Evolutionary conservation across 1,140 invertebrate species (phyloP).

Genomic region (Drosophila lowei): DNA sequence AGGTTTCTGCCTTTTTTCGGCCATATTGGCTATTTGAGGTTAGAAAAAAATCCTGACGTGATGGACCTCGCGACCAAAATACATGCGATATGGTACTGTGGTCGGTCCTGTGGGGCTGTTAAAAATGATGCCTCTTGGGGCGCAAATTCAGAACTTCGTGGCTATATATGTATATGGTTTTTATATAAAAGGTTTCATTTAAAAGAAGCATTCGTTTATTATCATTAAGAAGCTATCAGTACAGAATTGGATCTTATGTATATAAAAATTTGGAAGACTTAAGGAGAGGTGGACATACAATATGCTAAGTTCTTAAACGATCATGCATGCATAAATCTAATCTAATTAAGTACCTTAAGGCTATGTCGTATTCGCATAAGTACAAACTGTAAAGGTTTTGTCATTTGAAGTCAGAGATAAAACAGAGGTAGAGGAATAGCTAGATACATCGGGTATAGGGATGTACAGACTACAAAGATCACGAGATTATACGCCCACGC

Average conservation of each 20-base stretch:
- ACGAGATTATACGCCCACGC: constrained; percentile 73
- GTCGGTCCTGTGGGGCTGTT: too few relatives aligned
- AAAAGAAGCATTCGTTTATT: constrained; percentile 48
- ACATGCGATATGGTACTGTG: too few relatives aligned
- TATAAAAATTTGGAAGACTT: constrained; percentile 67
- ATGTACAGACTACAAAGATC: constrained; percentile 69
- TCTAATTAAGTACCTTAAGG: constrained; percentile 66
- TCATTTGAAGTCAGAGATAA: constrained; percentile 61
- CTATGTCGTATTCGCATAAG: constrained; percentile 42
- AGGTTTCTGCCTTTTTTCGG: too few relatives aligned
- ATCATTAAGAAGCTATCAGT: constrained; percentile 72
- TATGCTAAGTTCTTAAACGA: constrained; percentile 29
- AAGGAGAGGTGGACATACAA: constrained; percentile 46
- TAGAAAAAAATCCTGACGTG: too few relatives aligned
- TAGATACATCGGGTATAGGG: constrained; percentile 39
- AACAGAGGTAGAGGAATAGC: constrained; percentile 69
- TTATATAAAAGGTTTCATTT: too few relatives aligned
- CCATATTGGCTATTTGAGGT: too few relatives aligned
- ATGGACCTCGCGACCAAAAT: too few relatives aligned
- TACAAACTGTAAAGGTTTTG: constrained; percentile 47
- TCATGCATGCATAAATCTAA: constrained; percentile 36
- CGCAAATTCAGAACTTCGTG: too few relatives aligned
- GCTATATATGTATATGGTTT: too few relatives aligned
- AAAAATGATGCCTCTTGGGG: too few relatives aligned
- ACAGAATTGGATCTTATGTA: constrained; percentile 67